Evolutionary conservation across 2,113 vertebrate genomes (phyloP).

Genomic region (Neolamprologus variostigma): DNA sequence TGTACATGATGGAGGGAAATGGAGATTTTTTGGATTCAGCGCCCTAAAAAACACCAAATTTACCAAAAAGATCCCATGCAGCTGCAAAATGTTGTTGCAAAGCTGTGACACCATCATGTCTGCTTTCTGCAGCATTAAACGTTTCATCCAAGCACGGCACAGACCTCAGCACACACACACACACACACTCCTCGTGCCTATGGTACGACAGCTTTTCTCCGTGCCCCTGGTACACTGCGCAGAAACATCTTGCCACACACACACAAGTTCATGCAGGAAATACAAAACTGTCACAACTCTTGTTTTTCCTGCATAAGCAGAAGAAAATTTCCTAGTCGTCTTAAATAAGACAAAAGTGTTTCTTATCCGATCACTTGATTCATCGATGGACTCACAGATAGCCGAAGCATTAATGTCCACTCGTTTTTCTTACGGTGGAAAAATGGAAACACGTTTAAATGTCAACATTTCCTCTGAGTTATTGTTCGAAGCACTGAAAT

Average conservation of each 20-base stretch:
- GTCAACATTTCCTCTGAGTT: background rate
- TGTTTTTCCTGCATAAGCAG: background rate
- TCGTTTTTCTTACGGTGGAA: background rate
- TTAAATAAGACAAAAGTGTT: background rate
- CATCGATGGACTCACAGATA: background rate
- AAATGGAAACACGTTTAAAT: accelerated
- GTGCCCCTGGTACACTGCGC: no score
- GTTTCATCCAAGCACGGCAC: background rate
- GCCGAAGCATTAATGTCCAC: background rate
- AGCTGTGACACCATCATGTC: background rate
- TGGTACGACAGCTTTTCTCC: no score
- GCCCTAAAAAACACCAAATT: background rate
- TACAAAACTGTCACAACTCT: background rate
- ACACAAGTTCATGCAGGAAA: background rate
- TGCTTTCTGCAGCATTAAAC: background rate
- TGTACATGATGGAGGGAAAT: background rate
- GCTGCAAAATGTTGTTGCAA: background rate
- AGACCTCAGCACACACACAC: background rate
- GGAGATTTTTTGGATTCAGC: background rate
- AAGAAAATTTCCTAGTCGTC: accelerated
- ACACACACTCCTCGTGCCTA: no score
- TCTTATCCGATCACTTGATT: accelerated
- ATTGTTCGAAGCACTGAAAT: accelerated
- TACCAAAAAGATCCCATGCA: background rate
- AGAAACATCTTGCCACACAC: no score